Percentiles rank a stretch among this genome's conserved stretches.
Evolutionary conservation across 2,888 invertebrate species (phyloP).

Genomic region (Ornithoptera alexandrae): DNA sequence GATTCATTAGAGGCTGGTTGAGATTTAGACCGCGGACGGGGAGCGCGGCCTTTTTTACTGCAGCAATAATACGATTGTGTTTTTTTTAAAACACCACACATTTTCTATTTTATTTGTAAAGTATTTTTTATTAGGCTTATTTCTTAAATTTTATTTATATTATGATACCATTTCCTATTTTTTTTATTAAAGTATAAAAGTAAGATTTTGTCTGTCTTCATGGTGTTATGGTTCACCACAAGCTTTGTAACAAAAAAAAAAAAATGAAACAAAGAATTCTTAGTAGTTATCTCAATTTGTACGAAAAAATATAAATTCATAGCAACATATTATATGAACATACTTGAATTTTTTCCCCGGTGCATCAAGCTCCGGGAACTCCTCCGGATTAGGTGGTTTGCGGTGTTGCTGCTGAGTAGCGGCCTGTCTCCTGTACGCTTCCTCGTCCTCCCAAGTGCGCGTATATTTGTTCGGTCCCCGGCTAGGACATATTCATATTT

Average conservation of each 20-base stretch:
- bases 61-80: background rate
- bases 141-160: no score
- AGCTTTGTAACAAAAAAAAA: no score
- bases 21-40: slow-evolving; percentile 65
- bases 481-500: slow-evolving; percentile 55
- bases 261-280: no score
- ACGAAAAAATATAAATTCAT: no score
- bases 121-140: no score
- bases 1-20: slow-evolving; percentile 65
- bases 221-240: no score
- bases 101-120: no score
- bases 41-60: slow-evolving; percentile 48
- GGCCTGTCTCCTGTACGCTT: slow-evolving; percentile 86
- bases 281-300: no score
- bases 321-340: background rate
- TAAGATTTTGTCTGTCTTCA: no score
- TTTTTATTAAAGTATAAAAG: no score
- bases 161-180: no score
- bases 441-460: slow-evolving; percentile 95
- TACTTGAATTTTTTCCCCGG: slow-evolving; percentile 39
- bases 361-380: slow-evolving; percentile 78
- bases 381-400: slow-evolving; percentile 71
- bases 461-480: slow-evolving; percentile 96
- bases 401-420: slow-evolving; percentile 51
- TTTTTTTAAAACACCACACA: no score